A percentile compares a stretch with the other conserved stretches of the same genome.
These are phyloP conservation scores for Epizoanthus scotinus DNA, from an alignment of 92 coral and sea anemone genomes.

Conservation along the genomic window DNA sequence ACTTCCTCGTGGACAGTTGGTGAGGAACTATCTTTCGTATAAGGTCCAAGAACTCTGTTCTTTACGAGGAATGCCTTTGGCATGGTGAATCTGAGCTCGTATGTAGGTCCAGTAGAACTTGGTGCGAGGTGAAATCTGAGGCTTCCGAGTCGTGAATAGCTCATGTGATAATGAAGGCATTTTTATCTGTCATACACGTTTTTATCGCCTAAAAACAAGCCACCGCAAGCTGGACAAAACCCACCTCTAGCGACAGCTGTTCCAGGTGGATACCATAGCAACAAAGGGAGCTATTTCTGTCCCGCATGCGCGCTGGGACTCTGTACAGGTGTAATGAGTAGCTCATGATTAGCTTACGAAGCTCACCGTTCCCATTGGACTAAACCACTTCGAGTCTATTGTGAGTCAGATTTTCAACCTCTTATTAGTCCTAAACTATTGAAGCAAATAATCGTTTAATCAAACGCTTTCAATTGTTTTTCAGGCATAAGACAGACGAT, in stretches of 20 bases:
- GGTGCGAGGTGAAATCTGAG: constrained; percentile 57
- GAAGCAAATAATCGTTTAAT: constrained; percentile 24
- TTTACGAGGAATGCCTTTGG: constrained; percentile 86
- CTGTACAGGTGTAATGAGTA: constrained; percentile 44
- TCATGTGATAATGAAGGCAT: constrained; percentile 78
- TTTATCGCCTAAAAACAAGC: constrained; percentile 52
- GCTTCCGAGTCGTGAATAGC: constrained; percentile 53
- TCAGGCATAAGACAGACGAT: constrained; percentile 2
- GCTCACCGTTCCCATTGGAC: constrained; percentile 19
- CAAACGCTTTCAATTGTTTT: constrained; percentile 34
- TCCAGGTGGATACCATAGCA: constrained; percentile 90
- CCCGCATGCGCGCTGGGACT: constrained; percentile 45
- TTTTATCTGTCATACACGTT: constrained; percentile 52
- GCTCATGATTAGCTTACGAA: constrained; percentile 24
- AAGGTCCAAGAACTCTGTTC: constrained; percentile 45
- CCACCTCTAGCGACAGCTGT: constrained; percentile 53
- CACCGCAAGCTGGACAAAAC: constrained; percentile 62
- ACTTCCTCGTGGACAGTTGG: constrained; percentile 42
- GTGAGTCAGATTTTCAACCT: constrained; percentile 10
- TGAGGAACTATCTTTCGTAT: constrained; percentile 41
- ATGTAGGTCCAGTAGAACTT: constrained; percentile 40
- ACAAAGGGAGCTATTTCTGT: constrained; percentile 48
- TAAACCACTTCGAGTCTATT: constrained; percentile 30
- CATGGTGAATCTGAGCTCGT: constrained; percentile 47
- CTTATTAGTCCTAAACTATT: constrained; percentile 38